Evolutionary conservation across 35 echinoderm and acorn worm genomes (phyloP), one percentile per base, ranked within the genome.

Genomic region (Amphiura filiformis): DNA sequence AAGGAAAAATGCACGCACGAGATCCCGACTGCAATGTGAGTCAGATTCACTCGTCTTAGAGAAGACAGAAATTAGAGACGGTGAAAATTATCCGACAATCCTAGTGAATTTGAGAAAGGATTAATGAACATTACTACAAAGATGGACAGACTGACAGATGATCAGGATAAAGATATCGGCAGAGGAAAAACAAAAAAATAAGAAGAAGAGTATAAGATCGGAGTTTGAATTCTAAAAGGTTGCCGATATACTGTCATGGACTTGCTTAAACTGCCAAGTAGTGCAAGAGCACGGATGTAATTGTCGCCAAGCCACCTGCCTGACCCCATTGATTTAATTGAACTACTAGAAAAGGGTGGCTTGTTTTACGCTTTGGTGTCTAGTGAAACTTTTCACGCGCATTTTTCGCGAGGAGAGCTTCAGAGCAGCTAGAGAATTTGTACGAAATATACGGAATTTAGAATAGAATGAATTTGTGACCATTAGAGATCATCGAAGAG

Each of bases 201-300:
- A 47, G 41, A 47, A n/a, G 44, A 52, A 70, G 61, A 70, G 61
- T 13, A n/a, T n/a, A 4, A 70, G 61, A 47, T 47, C 41, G 41
- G 41, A 26, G 28, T 70, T 15, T 11, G 61, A 70, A 70, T 70
- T 70, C 61, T 26, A 70, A 30, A 70, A 70, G 61, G 61, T n/a
- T 70, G 61, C 61, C 61, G 61, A 70, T 70, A 70, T 70, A 70
- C 61, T 70, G 61, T 70, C 61, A 70, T 70, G 61, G 61, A n/a
- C 61, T 70, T 70, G 26, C 2, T 70, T 70, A 70, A 70, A 4
- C 61, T 70, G 15, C 15, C 61, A 70, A 70, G 17, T 70, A 70
- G 61, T 70, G 61, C 61, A 70, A 70, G 28, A 70, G 61, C 61
- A 70, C 61, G 61, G 61, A 70, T 70, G 61, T 70, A 70, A 70